Percentiles rank a stretch among this genome's conserved stretches.
These are phyloP conservation scores for Galaxias olidus DNA, from an alignment of 2,797 vertebrate genomes.

Conservation along the genomic window DNA sequence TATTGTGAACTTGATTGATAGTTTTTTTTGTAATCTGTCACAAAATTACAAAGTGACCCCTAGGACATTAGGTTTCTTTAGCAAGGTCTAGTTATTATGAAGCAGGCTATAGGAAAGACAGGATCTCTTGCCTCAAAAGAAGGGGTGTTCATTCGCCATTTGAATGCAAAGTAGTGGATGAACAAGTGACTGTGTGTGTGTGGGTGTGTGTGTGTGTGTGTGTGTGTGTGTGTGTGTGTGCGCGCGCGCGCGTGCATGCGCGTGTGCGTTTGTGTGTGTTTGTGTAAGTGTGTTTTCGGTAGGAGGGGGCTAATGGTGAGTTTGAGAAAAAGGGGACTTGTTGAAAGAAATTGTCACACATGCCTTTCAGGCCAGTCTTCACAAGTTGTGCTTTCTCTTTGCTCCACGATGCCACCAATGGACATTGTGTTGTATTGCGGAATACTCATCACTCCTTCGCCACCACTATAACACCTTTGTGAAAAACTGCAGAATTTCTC, in stretches of 20 bases:
- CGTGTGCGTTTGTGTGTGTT: slow-evolving; percentile 35
- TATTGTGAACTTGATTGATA: too few species aligned
- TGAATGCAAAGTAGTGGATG: slow-evolving; percentile 80
- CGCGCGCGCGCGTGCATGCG: slow-evolving; percentile 4
- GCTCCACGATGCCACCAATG: slow-evolving; percentile 11
- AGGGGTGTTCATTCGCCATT: slow-evolving; percentile 75
- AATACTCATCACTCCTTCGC: slow-evolving; percentile 27
- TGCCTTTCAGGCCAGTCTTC: slow-evolving; percentile 44
- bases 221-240: slow-evolving; percentile 27
- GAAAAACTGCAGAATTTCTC: slow-evolving; percentile 26
- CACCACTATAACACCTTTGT: slow-evolving; percentile 28
- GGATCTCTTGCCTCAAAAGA: slow-evolving; percentile 63
- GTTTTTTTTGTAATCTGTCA: too few species aligned
- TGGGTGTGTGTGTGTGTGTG: slow-evolving; percentile 41
- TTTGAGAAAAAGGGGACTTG: slow-evolving; percentile 67
- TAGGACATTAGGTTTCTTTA: too few species aligned
- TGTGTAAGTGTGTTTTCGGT: slow-evolving; percentile 28
- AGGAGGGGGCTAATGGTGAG: slow-evolving; percentile 58
- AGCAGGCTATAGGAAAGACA: slow-evolving; percentile 39
- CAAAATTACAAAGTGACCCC: too few species aligned
- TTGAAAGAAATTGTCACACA: slow-evolving; percentile 69
- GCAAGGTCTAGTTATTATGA: slow-evolving; percentile 49
- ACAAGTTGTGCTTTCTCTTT: slow-evolving; percentile 23
- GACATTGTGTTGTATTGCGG: slow-evolving; percentile 22
- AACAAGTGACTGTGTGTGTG: slow-evolving; percentile 75